Base-by-base conservation (phyloP, 2,888 invertebrate genomes). In the Allophyes oxyacanthae region DNA sequence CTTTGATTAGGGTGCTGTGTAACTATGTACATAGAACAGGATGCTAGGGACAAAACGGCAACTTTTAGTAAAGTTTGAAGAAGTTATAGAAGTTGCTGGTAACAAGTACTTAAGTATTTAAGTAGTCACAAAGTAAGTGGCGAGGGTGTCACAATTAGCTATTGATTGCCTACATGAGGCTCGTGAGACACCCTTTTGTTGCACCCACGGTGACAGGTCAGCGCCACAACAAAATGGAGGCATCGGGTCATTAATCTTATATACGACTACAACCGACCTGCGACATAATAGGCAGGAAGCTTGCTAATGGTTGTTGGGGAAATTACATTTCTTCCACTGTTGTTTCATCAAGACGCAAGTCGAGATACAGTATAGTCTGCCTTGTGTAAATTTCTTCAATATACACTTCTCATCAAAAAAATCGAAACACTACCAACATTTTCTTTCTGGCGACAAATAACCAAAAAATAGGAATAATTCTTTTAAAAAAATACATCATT, bases 221-320 rank as follows among this genome's bases (percentile, higher is more conserved):
- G 86, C 81, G 82, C 72, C 75, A 78, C 72, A 76, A 77, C 75
- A 82, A 82, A 86, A 86, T 86, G 84, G 79, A 75, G 77, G 79
- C 76, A 78, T 70, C 62, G 73, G 69, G 75, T 86, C 91, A 92
- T 92, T 90, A 92, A 92, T 92, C 91, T 90, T 90, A 84, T 84
- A 88, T 89, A 90, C 90, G 89, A 86, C 86, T 84, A 86, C 81
- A 78, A 73, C 81, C 77, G 74, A 79, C 76, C 76, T 70, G 72
- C 82, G 71, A 66, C 79, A 78, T 87, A 90, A 89, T 83, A 78
- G 81, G 77, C 84, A 80, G 86, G 82, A 86, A 89, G 85, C 84
- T 83, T 79, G 84, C 85, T 91, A 91, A 92, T 89, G 89, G 87
- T 77, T 78, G 80, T 77, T 70, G 75, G 80, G 88, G 82, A 88